phyloP scores from a whole-genome alignment of 2,888 invertebrate genomes.

The Epistrophe grossulariae region DNA sequence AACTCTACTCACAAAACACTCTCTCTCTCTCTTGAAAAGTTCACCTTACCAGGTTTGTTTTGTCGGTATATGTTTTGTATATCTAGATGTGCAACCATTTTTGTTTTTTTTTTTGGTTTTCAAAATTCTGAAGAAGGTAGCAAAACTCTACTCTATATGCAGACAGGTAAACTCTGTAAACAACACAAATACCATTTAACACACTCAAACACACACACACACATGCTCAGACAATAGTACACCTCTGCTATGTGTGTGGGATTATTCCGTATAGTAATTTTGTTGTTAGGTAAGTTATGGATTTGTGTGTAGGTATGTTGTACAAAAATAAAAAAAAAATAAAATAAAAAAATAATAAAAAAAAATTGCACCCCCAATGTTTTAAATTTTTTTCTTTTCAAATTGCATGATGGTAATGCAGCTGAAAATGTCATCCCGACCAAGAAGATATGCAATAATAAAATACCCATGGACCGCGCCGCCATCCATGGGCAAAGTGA shows the following conservation, averaged over 20 bases:
- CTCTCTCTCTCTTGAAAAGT: slow-evolving; percentile 1
- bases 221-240: background rate
- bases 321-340: background rate
- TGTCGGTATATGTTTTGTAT: slow-evolving; percentile 18
- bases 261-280: slow-evolving; percentile 31
- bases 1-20: background rate
- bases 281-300: slow-evolving; percentile 65
- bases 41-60: slow-evolving; percentile 21
- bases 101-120: background rate
- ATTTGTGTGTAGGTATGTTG: slow-evolving; percentile 31
- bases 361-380: slow-evolving; percentile 64
- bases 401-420: slow-evolving; percentile 49
- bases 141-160: slow-evolving; percentile 33
- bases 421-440: slow-evolving; percentile 67
- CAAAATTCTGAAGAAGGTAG: slow-evolving; percentile 48
- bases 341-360: too few relatives aligned
- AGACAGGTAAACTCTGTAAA: slow-evolving; percentile 60
- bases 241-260: slow-evolving; percentile 53
- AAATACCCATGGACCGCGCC: background rate
- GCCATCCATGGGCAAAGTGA: background rate
- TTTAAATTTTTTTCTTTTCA: background rate
- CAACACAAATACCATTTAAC: slow-evolving; percentile 50
- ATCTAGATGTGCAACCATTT: slow-evolving; percentile 26
- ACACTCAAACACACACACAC: slow-evolving; percentile 23
- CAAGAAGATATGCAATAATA: slow-evolving; percentile 27